Evolutionary conservation across 2,113 vertebrate species (phyloP), one percentile per base, ranked within the genome.

Genomic region (Phylloscopus whistleri): DNA sequence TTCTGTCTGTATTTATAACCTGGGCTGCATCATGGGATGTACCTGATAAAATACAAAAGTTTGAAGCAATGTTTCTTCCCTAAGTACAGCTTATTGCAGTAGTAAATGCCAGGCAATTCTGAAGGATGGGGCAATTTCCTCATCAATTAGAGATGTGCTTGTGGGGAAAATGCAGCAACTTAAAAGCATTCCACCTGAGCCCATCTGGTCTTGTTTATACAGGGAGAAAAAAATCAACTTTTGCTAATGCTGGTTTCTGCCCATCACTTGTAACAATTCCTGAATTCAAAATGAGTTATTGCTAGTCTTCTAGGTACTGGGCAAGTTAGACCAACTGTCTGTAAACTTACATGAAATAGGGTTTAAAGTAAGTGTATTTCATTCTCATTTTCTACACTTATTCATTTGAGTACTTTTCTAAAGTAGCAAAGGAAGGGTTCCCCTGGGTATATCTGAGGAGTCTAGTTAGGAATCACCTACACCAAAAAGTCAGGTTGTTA

Each of bases 41-140:
- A 86, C 64, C 72, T 75, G 48, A 70, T 53, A 67, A 77, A 90
- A 70, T 59, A 52, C 7, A 30, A 52, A 93, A 92, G 60, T 93
- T 74, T 92, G 85, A 78, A 80, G 73, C 59, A 69, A 58, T 89
- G 62, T 86, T 81, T 96, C 77, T 87, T 82, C 70, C 26, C 39
- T 44, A 88, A 96, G 48, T 64, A 88, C 52, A 84, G 43, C 33
- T 93, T 77, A 83, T 51, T 78, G 82, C 60, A 78, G 60, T 70
- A 87, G 72, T 77, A 85, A 96, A 83, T 86, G 79, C 64, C 76
- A 96, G 76, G 41, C 60, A 75, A 4, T 90, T 95, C 59, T 93
- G 92, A 96, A 90, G 68, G 49, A 94, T 92, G 37, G 68, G 51
- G 19, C 56, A 81, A 93, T 95, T 93, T 95, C 48, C 72, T 92